These are phyloP conservation scores for Drosophila kanapiae DNA, from an alignment of 1,140 invertebrate species.

Conservation along the genomic window DNA sequence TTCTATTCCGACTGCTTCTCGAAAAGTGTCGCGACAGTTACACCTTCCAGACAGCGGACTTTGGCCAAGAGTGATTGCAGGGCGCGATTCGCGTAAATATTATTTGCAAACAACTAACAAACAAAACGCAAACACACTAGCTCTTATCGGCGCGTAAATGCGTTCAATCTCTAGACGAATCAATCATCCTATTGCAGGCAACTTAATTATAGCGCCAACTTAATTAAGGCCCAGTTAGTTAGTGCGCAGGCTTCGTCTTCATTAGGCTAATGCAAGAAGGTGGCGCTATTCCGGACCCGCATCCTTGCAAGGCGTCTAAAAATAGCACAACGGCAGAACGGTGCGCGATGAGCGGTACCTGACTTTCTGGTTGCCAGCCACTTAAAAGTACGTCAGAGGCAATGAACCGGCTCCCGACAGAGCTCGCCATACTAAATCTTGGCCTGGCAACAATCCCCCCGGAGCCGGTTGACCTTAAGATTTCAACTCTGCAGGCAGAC, in stretches of 20 bases:
- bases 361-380: constrained; percentile 11
- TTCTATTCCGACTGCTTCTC: constrained; percentile 19
- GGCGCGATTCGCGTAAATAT: constrained; percentile 38
- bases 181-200: constrained; percentile 45
- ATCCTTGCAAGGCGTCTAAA: constrained; percentile 32
- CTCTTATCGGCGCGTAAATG: constrained; percentile 40
- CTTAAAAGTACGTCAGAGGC: constrained; percentile 16
- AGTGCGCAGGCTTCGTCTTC: constrained; percentile 43
- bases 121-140: constrained; percentile 6
- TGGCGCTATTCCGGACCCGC: constrained; percentile 16
- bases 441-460: constrained; percentile 35
- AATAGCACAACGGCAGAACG: constrained; percentile 21
- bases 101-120: constrained; percentile 32
- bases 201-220: constrained; percentile 40
- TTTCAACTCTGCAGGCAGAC: constrained; percentile 33
- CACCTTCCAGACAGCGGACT: constrained; percentile 46
- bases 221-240: constrained; percentile 49
- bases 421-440: constrained; percentile 8
- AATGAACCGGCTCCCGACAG: constrained; percentile 30
- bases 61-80: constrained; percentile 36
- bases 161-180: constrained; percentile 44
- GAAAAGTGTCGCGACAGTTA: constrained; percentile 21
- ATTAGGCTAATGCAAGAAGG: constrained; percentile 48
- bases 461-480: constrained; percentile 67
- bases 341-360: not conserved